Evolutionary conservation across 1,140 invertebrate species (phyloP).

Genomic region (Asobara japonica): DNA sequence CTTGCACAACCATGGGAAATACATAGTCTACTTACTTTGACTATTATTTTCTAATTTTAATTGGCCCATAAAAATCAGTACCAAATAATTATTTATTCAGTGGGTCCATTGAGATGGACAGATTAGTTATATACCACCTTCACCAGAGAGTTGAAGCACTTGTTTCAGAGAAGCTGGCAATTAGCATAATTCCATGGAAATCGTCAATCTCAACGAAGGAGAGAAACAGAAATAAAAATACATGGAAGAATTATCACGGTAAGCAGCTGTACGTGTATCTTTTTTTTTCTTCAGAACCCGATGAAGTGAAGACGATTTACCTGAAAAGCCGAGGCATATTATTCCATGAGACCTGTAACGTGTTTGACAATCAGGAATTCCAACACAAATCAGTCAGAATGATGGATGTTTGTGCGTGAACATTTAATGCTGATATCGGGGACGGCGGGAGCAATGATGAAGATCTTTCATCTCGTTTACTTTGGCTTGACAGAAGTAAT

Average conservation of each 20-base stretch:
- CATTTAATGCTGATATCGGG: not conserved
- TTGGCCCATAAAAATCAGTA: not conserved
- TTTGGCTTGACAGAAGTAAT: no score
- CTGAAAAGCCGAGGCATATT: constrained; percentile 32
- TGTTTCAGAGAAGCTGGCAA: constrained; percentile 50
- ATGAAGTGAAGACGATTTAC: constrained; percentile 35
- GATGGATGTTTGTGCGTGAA: not conserved
- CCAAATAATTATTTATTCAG: not conserved
- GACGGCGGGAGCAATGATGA: not conserved
- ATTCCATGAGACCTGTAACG: not conserved
- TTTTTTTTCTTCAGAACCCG: constrained; percentile 1
- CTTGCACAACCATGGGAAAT: no score
- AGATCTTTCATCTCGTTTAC: not conserved
- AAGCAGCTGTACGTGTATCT: constrained; percentile 18
- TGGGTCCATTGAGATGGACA: constrained; percentile 13
- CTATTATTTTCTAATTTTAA: no score
- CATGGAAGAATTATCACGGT: constrained; percentile 20
- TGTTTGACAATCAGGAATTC: constrained; percentile 4
- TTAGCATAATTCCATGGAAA: constrained; percentile 61
- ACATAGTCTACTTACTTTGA: no score
- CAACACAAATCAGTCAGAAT: not conserved
- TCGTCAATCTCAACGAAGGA: constrained; percentile 46
- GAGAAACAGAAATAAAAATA: not conserved
- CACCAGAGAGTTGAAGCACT: constrained; percentile 39
- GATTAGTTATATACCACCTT: constrained; percentile 24